A percentile compares a stretch with the other conserved stretches of the same genome.
Evolutionary conservation across 2,797 vertebrate species (phyloP).

Genomic region (Brachymystax lenok): DNA sequence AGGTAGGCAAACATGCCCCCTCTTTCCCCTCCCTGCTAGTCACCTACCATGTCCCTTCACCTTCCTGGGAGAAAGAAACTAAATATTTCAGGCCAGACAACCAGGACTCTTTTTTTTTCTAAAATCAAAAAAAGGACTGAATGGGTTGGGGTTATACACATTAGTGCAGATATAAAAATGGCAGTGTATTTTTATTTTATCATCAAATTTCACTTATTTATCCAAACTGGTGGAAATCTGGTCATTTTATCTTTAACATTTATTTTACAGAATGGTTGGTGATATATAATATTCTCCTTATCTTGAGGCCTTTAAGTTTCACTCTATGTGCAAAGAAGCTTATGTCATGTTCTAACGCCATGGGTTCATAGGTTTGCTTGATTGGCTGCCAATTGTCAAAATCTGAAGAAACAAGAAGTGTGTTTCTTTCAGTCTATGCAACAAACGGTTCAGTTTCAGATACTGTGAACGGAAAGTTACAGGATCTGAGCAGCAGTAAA

Average conservation of each 20-base stretch:
- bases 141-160: not conserved
- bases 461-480: not conserved
- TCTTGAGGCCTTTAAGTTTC: slow-evolving; percentile 5
- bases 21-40: slow-evolving; percentile 24
- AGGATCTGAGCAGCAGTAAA: not conserved
- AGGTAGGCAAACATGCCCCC: slow-evolving; percentile 41
- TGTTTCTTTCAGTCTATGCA: slow-evolving; percentile 12
- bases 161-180: not conserved
- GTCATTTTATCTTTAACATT: not conserved
- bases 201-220: slow-evolving; percentile 3
- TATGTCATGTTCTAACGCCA: not conserved
- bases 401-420: not conserved
- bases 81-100: slow-evolving; percentile 9
- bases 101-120: not conserved
- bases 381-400: not conserved
- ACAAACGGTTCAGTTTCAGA: slow-evolving; percentile 5
- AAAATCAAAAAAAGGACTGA: not conserved
- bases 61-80: slow-evolving; percentile 2
- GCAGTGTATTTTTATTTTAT: not conserved
- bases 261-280: not conserved
- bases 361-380: slow-evolving; percentile 1
- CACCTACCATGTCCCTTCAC: slow-evolving; percentile 18
- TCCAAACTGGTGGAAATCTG: not conserved
- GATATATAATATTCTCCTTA: not conserved
- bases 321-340: not conserved